A percentile compares a stretch with the other conserved stretches of the same genome.
Conservation (phyloP, 2,888 invertebrate species). For the Rutpela maculata region DNA sequence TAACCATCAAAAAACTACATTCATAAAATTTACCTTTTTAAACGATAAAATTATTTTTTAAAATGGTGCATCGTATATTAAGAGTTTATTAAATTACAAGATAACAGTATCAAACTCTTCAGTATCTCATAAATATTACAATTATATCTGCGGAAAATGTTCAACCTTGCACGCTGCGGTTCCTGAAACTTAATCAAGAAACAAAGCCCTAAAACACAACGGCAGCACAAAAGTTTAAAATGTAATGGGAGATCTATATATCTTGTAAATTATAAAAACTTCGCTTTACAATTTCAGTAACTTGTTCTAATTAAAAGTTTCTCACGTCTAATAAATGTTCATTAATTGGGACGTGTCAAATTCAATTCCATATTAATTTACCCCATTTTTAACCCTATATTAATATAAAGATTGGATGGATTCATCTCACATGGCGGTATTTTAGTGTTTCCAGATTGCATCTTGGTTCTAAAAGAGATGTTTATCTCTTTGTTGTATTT, state of each 20-base stretch:
- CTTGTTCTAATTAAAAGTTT: slow-evolving; percentile 33
- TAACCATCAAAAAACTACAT: too few relatives aligned
- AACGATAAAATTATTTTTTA: too few relatives aligned
- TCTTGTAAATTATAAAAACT: slow-evolving; percentile 18
- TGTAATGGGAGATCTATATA: background rate
- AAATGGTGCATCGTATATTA: too few relatives aligned
- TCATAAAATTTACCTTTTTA: too few relatives aligned
- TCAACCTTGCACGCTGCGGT: background rate
- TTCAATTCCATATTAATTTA: slow-evolving; percentile 28
- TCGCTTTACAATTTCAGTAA: background rate
- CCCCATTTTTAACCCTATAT: background rate
- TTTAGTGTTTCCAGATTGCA: slow-evolving; percentile 7
- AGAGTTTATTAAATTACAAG: background rate
- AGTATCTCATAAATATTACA: background rate
- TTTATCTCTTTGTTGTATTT: slow-evolving; percentile 28
- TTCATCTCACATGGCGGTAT: background rate
- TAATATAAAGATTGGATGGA: background rate
- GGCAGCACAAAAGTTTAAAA: slow-evolving; percentile 9
- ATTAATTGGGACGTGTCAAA: slow-evolving; percentile 31
- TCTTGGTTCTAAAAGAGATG: slow-evolving; percentile 23
- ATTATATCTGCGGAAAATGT: background rate
- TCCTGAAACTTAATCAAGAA: background rate
- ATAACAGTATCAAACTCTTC: background rate
- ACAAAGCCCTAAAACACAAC: background rate
- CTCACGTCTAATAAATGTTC: slow-evolving; percentile 9